phyloP scores from a whole-genome alignment of 2,888 invertebrate species.

The Lochmaea capreae region DNA sequence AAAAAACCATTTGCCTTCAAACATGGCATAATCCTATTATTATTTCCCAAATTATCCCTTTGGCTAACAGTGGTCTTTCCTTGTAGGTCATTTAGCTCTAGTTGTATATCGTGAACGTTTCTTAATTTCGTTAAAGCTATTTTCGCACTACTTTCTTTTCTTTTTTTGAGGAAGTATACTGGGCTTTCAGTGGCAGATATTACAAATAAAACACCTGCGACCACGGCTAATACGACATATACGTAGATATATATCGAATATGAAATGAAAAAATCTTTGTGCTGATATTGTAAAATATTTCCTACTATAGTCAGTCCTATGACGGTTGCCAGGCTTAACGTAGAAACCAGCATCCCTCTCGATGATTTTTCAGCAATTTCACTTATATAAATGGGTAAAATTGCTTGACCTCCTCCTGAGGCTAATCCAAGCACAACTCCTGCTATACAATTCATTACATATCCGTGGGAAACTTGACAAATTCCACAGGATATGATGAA shows the following conservation, averaged over 20 bases:
- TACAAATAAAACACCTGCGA: neutral
- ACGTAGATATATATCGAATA: neutral
- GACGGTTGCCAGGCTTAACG: too few species aligned
- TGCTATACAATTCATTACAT: neutral
- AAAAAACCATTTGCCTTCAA: slow-evolving; percentile 4
- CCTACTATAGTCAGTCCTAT: neutral
- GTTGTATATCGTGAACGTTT: neutral
- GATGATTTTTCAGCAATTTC: slow-evolving; percentile 5
- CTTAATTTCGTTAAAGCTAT: neutral
- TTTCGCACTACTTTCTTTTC: neutral
- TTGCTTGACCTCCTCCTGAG: slow-evolving; percentile 1
- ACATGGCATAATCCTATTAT: slow-evolving; percentile 18
- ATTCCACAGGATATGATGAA: neutral
- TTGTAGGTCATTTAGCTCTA: slow-evolving; percentile 4
- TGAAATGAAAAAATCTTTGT: neutral
- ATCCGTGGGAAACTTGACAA: neutral
- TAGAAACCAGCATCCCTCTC: slow-evolving; percentile 1
- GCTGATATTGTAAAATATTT: neutral
- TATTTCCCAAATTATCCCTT: neutral
- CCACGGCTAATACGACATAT: neutral
- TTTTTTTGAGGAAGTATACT: neutral
- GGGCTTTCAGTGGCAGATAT: slow-evolving; percentile 1
- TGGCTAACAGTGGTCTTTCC: neutral
- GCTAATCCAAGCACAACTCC: neutral
- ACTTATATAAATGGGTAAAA: slow-evolving; percentile 16